Percentiles rank a stretch among this genome's conserved stretches.
Conservation (phyloP, 1,140 invertebrate genomes). For the Listronotus bonariensis region DNA sequence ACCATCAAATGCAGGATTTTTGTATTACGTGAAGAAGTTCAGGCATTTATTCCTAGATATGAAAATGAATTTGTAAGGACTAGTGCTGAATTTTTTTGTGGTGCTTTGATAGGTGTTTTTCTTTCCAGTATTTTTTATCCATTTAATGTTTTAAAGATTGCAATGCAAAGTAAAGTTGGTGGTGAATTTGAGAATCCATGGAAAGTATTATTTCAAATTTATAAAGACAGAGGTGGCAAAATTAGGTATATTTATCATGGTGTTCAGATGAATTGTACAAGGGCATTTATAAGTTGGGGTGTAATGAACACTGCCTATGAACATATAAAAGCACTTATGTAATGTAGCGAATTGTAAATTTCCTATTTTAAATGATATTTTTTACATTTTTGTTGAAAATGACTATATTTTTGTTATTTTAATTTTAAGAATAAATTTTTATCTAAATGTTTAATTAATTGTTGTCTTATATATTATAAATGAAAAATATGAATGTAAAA, state of each 20-base stretch:
- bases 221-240: conserved; percentile 76
- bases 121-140: conserved; percentile 96
- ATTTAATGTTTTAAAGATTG: conserved; percentile 95
- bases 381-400: conserved; percentile 14
- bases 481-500: too few species aligned
- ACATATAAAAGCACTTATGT: conserved; percentile 69
- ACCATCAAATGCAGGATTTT: conserved; percentile 92
- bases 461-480: too few species aligned
- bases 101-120: conserved; percentile 91
- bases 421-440: conserved; percentile 15
- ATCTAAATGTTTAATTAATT: too few species aligned
- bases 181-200: conserved; percentile 76
- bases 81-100: conserved; percentile 82
- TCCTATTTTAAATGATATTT: conserved; percentile 7
- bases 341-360: conserved; percentile 42
- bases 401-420: conserved; percentile 13
- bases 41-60: conserved; percentile 61
- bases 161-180: conserved; percentile 92
- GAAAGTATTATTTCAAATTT: conserved; percentile 74
- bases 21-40: conserved; percentile 81
- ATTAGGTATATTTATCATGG: conserved; percentile 88
- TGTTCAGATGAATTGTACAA: conserved; percentile 90
- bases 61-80: conserved; percentile 61
- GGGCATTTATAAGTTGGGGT: conserved; percentile 97
- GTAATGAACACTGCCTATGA: conserved; percentile 97